Evolutionary conservation across 2,888 invertebrate genomes (phyloP).

Genomic region (Ophioninae sp.): DNA sequence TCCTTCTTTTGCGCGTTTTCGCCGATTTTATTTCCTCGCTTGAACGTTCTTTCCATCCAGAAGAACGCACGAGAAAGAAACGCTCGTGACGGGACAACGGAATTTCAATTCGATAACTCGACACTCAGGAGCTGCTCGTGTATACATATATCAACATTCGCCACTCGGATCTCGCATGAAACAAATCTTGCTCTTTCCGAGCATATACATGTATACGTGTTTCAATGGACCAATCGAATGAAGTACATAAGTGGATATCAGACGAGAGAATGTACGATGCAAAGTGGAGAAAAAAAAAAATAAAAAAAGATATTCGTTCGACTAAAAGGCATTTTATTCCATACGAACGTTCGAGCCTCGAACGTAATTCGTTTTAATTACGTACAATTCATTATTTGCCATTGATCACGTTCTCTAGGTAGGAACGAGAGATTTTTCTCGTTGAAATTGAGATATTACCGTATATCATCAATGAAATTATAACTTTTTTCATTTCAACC

Average conservation of each 20-base stretch:
- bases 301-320: not conserved
- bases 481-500: constrained; percentile 19
- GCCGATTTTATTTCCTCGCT: constrained; percentile 44
- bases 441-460: not conserved
- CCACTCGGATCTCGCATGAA: constrained; percentile 30
- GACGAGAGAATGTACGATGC: constrained; percentile 16
- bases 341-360: not conserved
- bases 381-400: not conserved
- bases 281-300: not conserved
- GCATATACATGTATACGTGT: not conserved
- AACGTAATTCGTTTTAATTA: not conserved
- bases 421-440: not conserved
- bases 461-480: constrained; percentile 10
- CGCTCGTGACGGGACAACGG: constrained; percentile 54
- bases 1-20: constrained; percentile 32
- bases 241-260: constrained; percentile 11
- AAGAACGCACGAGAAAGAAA: constrained; percentile 45
- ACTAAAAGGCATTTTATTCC: not conserved
- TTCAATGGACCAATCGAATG: constrained; percentile 5
- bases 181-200: constrained; percentile 34
- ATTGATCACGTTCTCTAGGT: not conserved
- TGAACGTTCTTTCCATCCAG: constrained; percentile 32
- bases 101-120: constrained; percentile 58
- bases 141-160: constrained; percentile 11
- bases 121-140: not conserved